These are phyloP conservation scores for cat (Felis catus) DNA, from an alignment of 2,113 vertebrate genomes.

Conservation along the genomic window F.catus_Fca126_mat1.0 CM031417.1:59545501-59546000, in stretches of 20 bases:
- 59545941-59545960: not conserved
- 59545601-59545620: not conserved
- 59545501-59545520: not conserved
- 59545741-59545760: not conserved
- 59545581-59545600: not conserved
- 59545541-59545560: not conserved
- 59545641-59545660: not conserved
- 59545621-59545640: not conserved
- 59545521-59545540: conserved; percentile 23
- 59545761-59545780: not conserved
- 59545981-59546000: not conserved
- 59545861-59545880: not conserved
- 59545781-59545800: not conserved
- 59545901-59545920: not conserved
- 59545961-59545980: not conserved
- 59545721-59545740: not conserved
- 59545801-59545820: not conserved
- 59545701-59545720: not conserved
- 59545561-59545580: not conserved
- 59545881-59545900: not conserved
- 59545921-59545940: not conserved
- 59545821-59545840: not conserved
- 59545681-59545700: conserved; percentile 33
- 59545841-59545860: not conserved
- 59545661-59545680: not conserved